Evolutionary conservation across 2,888 invertebrate species (phyloP).

Genomic region (Amaurobius ferox): DNA sequence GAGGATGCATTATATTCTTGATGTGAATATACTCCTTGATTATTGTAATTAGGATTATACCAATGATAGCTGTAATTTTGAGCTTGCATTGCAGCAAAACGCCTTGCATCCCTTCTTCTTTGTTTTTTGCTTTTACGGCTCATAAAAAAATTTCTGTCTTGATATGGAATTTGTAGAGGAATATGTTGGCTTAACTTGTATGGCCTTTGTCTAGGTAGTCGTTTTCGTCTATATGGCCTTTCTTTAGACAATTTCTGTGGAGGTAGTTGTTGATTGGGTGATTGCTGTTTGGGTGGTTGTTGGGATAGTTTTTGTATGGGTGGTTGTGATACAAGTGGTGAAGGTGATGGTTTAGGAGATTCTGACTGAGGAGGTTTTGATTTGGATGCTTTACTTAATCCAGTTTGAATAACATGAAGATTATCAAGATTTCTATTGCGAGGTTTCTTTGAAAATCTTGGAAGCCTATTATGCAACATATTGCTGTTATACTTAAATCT

Average conservation of each 20-base stretch:
- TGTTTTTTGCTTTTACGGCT: no score
- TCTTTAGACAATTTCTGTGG: no score
- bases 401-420: constrained; percentile 11
- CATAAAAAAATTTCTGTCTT: no score
- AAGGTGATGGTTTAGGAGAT: not conserved
- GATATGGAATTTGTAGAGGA: no score
- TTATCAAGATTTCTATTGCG: constrained; percentile 12
- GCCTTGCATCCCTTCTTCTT: not conserved
- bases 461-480: not conserved
- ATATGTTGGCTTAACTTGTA: no score
- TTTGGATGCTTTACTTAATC: not conserved
- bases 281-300: no score
- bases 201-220: no score
- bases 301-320: not conserved
- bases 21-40: not conserved
- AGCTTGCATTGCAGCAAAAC: not conserved
- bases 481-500: not conserved
- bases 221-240: no score
- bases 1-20: constrained; percentile 6
- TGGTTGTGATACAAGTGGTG: not conserved
- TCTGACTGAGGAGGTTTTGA: not conserved
- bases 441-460: no score
- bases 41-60: not conserved
- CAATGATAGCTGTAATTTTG: not conserved
- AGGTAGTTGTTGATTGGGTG: no score